These are phyloP conservation scores for Falco columbarius DNA, from an alignment of 2,797 vertebrate genomes.

Conservation along the genomic window DNA sequence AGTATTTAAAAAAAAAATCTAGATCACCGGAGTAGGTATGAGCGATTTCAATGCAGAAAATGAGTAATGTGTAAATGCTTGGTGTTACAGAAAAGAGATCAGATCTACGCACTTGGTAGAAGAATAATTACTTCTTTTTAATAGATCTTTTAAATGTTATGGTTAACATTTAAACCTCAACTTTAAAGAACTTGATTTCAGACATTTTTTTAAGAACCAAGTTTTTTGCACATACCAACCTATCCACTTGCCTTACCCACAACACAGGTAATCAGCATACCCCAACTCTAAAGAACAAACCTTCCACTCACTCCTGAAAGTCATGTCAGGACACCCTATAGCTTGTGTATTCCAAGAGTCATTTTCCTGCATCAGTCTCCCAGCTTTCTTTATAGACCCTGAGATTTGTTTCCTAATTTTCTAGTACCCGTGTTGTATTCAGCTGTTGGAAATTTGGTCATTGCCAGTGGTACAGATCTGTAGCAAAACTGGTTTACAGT, in stretches of 20 bases:
- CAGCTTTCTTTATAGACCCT: not conserved
- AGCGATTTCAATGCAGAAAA: not conserved
- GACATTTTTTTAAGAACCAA: not conserved
- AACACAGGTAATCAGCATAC: not conserved
- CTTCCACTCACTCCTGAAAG: not conserved
- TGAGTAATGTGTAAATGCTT: not conserved
- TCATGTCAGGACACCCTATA: not conserved
- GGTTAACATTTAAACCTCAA: not conserved
- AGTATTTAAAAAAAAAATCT: not conserved
- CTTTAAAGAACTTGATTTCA: not conserved
- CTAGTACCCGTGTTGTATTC: not conserved
- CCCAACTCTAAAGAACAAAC: not conserved
- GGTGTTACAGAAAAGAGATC: not conserved
- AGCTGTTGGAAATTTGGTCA: not conserved
- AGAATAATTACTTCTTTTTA: not conserved
- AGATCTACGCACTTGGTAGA: not conserved
- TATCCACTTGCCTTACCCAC: not conserved
- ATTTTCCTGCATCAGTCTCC: not conserved
- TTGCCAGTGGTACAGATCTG: not conserved
- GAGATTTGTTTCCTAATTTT: not conserved
- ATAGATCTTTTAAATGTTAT: not conserved
- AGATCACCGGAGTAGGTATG: not conserved
- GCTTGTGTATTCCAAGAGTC: not conserved
- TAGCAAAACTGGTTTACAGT: not conserved
- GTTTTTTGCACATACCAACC: not conserved